Evolutionary conservation across 2,113 vertebrate genomes (phyloP).

Genomic region (Colaptes auratus): DNA sequence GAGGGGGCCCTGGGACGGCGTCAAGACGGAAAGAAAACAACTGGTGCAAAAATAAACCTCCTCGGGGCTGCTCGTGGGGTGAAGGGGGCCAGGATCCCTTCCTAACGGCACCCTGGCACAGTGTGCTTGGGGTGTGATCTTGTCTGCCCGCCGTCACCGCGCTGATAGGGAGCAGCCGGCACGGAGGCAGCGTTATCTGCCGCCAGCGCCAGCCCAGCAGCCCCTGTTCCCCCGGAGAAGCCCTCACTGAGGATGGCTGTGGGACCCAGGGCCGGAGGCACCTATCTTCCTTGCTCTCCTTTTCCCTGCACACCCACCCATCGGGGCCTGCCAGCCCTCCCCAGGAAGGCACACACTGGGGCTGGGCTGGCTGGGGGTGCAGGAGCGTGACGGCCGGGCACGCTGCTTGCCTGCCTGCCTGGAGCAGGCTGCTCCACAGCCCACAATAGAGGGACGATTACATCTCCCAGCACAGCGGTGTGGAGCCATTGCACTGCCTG

Average conservation of each 20-base stretch:
- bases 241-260: rapidly evolving
- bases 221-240: not conserved
- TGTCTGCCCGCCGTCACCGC: not conserved
- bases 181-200: constrained; percentile 36
- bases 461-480: not conserved
- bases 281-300: not conserved
- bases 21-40: constrained; percentile 68
- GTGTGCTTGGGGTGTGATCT: not conserved
- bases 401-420: not conserved
- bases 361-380: not conserved
- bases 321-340: not conserved
- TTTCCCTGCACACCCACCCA: not conserved
- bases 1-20: not conserved
- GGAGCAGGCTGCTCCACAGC: not conserved
- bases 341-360: not conserved
- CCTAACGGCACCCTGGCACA: rapidly evolving
- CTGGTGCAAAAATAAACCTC: constrained; percentile 27
- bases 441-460: constrained; percentile 20
- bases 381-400: not conserved
- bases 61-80: not conserved
- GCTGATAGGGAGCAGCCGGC: constrained; percentile 3
- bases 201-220: not conserved
- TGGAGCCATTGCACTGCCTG: rapidly evolving
- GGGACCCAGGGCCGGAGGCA: not conserved
- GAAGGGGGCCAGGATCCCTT: not conserved